These are phyloP conservation scores for Pagetopsis macropterus DNA, from an alignment of 2,797 vertebrate species.

Conservation along the genomic window DNA sequence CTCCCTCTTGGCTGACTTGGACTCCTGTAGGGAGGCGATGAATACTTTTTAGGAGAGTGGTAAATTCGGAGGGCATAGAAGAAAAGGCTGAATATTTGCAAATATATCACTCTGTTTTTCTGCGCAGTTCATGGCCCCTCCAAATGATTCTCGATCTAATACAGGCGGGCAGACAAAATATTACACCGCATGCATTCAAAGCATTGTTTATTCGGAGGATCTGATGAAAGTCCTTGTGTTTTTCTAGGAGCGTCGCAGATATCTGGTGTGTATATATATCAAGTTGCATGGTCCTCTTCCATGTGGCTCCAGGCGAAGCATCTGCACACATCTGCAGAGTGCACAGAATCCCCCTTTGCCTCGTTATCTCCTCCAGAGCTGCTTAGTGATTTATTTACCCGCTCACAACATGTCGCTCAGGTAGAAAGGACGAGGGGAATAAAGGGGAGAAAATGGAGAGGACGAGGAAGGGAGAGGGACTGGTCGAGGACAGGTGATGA, in stretches of 20 bases:
- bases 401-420: conserved; percentile 69
- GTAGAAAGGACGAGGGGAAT: conserved; percentile 54
- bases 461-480: conserved; percentile 9
- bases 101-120: conserved; percentile 27
- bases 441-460: conserved; percentile 43
- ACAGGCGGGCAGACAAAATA: conserved; percentile 21
- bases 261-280: conserved; percentile 60
- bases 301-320: conserved; percentile 75
- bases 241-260: conserved; percentile 55
- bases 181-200: conserved; percentile 44
- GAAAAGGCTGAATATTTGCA: conserved; percentile 44
- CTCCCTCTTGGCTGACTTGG: conserved; percentile 36
- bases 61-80: conserved; percentile 49
- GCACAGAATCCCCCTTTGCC: conserved; percentile 76
- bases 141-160: conserved; percentile 39
- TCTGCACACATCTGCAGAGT: conserved; percentile 79
- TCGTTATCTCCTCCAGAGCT: conserved; percentile 82
- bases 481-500: conserved; percentile 55
- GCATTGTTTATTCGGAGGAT: conserved; percentile 44
- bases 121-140: conserved; percentile 19
- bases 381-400: conserved; percentile 86
- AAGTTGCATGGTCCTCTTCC: conserved; percentile 62
- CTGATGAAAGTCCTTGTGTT: conserved; percentile 65
- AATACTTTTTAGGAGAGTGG: conserved; percentile 33
- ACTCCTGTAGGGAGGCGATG: conserved; percentile 52